Base-by-base conservation (phyloP, 2,797 vertebrate species). In the Acanthurus tractus region DNA sequence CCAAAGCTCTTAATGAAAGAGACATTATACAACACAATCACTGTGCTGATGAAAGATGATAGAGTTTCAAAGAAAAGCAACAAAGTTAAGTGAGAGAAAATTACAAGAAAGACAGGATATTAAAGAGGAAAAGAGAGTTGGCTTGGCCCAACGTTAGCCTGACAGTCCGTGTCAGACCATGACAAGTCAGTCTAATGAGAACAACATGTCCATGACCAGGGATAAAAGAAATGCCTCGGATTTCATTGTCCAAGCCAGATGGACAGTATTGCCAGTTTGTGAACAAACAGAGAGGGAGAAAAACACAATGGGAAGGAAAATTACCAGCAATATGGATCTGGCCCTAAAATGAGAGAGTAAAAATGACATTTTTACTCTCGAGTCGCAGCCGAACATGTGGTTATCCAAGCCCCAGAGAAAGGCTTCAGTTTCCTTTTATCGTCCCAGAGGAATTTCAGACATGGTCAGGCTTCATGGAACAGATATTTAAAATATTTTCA, bases 121-220 rank as follows among this genome's bases (percentile, higher is more conserved):
- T 82, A 90, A 83, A 88, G 79, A 78, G 70, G 84, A 75, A 85
- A 79, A 77, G 71, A 83, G 55, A 70, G 71, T 23, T 63, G 50
- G 78, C 74, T 63, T 3, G 34, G 73, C 34, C 63, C 69, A 17
- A 2, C 0, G 38, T 68, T 66, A 64, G 83, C 78, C 83, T 90
- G 89, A 89, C 89, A 84, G 85, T 85, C 79, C 71, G 67, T 81
- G 83, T 93, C 68, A 18, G 80, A 90, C 85, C 89, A 70, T 92
- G 92, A 90, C 87, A 87, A 83, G 59, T 87, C 74, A 91, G 73
- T 87, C 90, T 96, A 96, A 94, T 94, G 93, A 93, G 92, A 96
- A 92, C 94, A 89, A 91, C 93, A 91, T 95, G 95, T 95, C 88
- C 87, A 88, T 90, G 88, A 91, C 83, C 78, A 42, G 61, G 83